Conservation (phyloP, 2,797 vertebrate species). For the Borostomias antarcticus region DNA sequence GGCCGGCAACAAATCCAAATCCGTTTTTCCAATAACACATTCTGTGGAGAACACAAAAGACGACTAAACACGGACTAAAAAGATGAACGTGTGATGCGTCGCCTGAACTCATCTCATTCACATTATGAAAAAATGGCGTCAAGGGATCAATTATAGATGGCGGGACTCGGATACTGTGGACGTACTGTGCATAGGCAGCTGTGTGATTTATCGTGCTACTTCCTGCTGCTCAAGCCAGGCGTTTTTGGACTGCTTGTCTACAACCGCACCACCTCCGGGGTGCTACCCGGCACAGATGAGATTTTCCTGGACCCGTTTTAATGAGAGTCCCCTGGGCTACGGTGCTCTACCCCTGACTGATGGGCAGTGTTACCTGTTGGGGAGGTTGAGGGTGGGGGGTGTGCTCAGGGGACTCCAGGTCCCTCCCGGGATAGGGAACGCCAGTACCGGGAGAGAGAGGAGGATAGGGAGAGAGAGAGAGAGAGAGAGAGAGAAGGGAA, state of each 20-base stretch:
- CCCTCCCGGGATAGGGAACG: neutral
- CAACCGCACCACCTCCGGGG: neutral
- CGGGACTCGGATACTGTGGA: too few species aligned
- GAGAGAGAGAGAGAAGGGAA: neutral
- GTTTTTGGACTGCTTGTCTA: neutral
- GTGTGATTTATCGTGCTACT: neutral
- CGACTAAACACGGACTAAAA: too few species aligned
- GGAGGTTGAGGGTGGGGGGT: neutral
- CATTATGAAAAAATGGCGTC: too few species aligned
- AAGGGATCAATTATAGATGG: too few species aligned
- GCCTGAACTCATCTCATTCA: too few species aligned
- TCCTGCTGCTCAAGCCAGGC: neutral
- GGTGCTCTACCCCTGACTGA: neutral
- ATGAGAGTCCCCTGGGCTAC: constrained; percentile 34
- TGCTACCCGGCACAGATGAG: neutral
- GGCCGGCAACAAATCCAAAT: too few species aligned
- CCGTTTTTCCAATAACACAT: too few species aligned
- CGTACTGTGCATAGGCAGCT: too few species aligned
- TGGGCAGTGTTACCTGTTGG: neutral
- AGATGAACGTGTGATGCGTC: too few species aligned
- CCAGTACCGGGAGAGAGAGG: neutral
- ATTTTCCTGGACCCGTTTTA: constrained; percentile 39
- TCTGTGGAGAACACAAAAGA: too few species aligned
- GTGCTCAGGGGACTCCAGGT: neutral
- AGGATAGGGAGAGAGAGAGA: neutral